Evolutionary conservation across 1,140 invertebrate species (phyloP).

Genomic region (Hyles vespertilio): DNA sequence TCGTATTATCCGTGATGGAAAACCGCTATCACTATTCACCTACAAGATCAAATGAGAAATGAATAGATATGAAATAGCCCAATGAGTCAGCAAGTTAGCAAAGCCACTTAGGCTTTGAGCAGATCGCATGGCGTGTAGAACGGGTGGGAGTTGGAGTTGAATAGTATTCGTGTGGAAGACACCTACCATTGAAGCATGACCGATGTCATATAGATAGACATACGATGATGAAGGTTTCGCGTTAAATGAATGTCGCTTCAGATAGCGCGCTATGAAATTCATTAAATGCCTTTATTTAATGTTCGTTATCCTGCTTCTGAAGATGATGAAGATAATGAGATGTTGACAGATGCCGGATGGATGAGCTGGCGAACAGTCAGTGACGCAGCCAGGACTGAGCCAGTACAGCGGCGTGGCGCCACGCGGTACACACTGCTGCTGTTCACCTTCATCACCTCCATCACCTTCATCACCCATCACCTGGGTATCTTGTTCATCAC

Average conservation of each 20-base stretch:
- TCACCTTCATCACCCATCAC: too few relatives aligned
- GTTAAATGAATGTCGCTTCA: neutral
- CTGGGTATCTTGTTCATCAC: too few relatives aligned
- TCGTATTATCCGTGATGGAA: neutral
- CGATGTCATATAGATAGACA: neutral
- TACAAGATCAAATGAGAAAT: neutral
- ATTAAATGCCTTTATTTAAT: neutral
- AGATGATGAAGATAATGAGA: neutral
- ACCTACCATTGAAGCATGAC: neutral
- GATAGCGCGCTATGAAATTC: neutral
- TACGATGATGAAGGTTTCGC: neutral
- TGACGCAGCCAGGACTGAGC: constrained; percentile 42
- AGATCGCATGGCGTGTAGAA: too few relatives aligned
- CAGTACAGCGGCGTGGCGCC: neutral
- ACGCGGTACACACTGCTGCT: too few relatives aligned
- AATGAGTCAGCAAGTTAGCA: too few relatives aligned
- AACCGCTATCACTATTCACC: neutral
- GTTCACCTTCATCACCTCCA: too few relatives aligned
- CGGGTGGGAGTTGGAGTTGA: too few relatives aligned
- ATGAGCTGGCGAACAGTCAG: constrained; percentile 83
- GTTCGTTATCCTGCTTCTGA: neutral
- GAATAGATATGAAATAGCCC: too few relatives aligned
- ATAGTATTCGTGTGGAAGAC: neutral
- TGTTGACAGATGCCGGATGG: constrained; percentile 84
- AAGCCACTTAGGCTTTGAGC: too few relatives aligned